phyloP scores from a whole-genome alignment of 92 coral and sea anemone species.

The Meandrina meandrites region DNA sequence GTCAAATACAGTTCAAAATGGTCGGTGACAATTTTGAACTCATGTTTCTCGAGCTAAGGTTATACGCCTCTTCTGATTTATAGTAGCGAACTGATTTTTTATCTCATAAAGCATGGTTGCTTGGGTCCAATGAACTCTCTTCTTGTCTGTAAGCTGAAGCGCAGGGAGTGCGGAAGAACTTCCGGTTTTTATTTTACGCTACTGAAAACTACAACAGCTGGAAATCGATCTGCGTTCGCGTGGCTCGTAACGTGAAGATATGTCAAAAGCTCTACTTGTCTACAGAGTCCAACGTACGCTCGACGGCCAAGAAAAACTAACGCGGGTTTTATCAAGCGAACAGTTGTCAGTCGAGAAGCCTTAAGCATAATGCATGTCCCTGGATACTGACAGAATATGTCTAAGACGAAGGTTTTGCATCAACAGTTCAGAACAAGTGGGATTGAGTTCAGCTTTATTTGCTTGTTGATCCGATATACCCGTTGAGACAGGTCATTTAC shows the following conservation, averaged over 20 bases:
- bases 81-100: not conserved
- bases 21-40: not conserved
- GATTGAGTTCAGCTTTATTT: not conserved
- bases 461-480: not conserved
- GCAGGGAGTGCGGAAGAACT: no score
- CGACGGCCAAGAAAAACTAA: no score
- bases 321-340: no score
- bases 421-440: not conserved
- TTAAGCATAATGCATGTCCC: no score
- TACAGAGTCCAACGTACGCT: no score
- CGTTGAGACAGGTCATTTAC: not conserved
- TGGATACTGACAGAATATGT: not conserved
- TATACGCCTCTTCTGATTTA: not conserved
- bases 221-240: no score
- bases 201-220: no score
- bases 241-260: no score
- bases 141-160: not conserved
- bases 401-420: not conserved
- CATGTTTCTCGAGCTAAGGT: not conserved
- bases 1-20: not conserved
- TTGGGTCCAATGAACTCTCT: not conserved
- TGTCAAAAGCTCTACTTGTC: no score
- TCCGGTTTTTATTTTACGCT: not conserved
- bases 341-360: no score
- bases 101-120: not conserved